Evolutionary conservation across 1,140 invertebrate species (phyloP).

Genomic region (Ceratina japonica): DNA sequence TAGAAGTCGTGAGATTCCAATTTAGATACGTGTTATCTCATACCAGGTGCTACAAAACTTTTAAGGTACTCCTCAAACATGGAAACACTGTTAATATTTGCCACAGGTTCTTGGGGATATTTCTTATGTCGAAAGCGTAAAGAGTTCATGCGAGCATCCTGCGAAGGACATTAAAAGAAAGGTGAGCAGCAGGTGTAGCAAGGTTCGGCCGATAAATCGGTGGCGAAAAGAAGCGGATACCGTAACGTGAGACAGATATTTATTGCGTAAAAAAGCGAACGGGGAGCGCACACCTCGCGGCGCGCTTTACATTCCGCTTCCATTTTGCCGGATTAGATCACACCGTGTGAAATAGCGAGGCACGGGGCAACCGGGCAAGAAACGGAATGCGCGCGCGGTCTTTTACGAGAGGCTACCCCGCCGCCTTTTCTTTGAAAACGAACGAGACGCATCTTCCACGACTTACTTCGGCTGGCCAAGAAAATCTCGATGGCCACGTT

Average conservation of each 20-base stretch:
- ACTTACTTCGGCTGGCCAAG: conserved; percentile 97
- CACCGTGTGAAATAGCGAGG: conserved; percentile 71
- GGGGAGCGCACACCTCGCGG: conserved; percentile 70
- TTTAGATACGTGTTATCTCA: too few relatives aligned
- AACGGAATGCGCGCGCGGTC: conserved; percentile 62
- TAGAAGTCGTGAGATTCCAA: too few relatives aligned
- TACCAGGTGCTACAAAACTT: too few relatives aligned
- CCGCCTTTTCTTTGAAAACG: conserved; percentile 35
- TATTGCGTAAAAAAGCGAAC: conserved; percentile 73
- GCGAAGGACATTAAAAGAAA: background rate
- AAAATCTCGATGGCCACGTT: conserved; percentile 99
- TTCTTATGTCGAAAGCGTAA: background rate
- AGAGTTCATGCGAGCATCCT: background rate
- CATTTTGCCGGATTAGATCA: conserved; percentile 64
- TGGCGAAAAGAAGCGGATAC: conserved; percentile 68
- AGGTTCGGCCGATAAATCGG: conserved; percentile 66
- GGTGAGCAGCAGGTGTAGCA: conserved; percentile 35
- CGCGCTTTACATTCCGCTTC: conserved; percentile 72
- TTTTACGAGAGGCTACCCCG: background rate
- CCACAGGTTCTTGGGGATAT: background rate
- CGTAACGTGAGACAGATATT: conserved; percentile 73
- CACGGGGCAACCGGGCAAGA: conserved; percentile 63
- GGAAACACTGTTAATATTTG: too few relatives aligned
- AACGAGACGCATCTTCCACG: conserved; percentile 38
- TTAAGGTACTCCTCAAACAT: too few relatives aligned